Evolutionary conservation across 2,888 invertebrate genomes (phyloP), one percentile per base, ranked within the genome.

Genomic region (Erpobdella octoculata): DNA sequence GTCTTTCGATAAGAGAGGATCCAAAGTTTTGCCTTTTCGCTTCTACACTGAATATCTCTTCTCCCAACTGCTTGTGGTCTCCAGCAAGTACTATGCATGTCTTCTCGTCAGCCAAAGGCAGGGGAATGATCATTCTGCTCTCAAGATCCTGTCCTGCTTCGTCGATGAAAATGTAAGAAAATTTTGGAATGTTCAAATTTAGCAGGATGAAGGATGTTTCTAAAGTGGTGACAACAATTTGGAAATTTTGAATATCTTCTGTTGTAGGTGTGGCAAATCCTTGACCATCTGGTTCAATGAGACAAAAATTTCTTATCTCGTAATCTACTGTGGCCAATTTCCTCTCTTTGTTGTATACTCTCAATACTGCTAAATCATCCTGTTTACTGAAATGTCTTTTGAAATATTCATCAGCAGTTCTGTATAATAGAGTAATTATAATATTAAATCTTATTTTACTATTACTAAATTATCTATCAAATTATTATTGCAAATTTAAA

Each of bases 341-440:
- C 33, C 80, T 74, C 37, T 78, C 78, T 67, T 74, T 25, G 18
- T 53, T n/a, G 46, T 70, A 70, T 2, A 72, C 35, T 37, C 72
- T 18, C n/a, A 72, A 8, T 28, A 38, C 25, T 12, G 74, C 71
- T n/a, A n/a, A n/a, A n/a, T n/a, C n/a, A n/a, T n/a, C n/a, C n/a
- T n/a, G n/a, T n/a, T n/a, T n/a, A 74, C 80, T 78, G n/a, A 82
- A 74, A 70, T 81, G 79, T 71, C 79, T 79, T 1, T 74, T 70
- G 35, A 81, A 80, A 75, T 81, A 81, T 73, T 81, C 74, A 71
- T 82, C 81, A 18, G 81, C 81, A 74, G 81, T 80, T 78, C 82
- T 82, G n/a, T n/a, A n/a, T n/a, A n/a, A n/a, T n/a, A n/a, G n/a
- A n/a, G n/a, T n/a, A n/a, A n/a, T n/a, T 3, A 61, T 65, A 8